Percentiles rank a stretch among this genome's conserved stretches.
Evolutionary conservation across 1,140 invertebrate genomes (phyloP).

Genomic region (Euwallacea similis): DNA sequence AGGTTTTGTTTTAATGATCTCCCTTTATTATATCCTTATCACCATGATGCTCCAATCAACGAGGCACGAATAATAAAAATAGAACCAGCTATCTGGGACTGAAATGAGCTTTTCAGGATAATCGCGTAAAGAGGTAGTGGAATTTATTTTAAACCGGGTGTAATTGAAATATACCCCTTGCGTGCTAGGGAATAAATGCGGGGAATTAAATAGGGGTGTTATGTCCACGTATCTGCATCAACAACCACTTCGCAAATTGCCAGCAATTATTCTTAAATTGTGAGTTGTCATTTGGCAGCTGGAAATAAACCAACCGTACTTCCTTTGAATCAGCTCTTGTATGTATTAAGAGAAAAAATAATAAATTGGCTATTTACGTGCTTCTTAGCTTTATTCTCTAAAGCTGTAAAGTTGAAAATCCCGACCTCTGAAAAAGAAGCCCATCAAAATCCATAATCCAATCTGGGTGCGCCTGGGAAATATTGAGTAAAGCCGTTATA

Average conservation of each 20-base stretch:
- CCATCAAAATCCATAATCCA: slow-evolving; percentile 2
- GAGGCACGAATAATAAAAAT: not conserved
- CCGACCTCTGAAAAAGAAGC: not conserved
- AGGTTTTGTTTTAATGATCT: no score
- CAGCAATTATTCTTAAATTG: not conserved
- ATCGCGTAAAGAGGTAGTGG: not conserved
- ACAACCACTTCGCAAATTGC: slow-evolving; percentile 3
- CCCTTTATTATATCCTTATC: not conserved
- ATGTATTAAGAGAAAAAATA: no score
- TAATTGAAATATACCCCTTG: slow-evolving; percentile 1
- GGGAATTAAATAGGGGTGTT: slow-evolving; percentile 5
- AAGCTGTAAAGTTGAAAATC: not conserved
- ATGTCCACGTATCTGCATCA: not conserved
- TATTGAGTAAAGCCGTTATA: slow-evolving; percentile 1
- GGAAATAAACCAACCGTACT: no score
- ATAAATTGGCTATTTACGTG: not conserved
- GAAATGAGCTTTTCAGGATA: not conserved
- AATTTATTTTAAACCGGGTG: not conserved
- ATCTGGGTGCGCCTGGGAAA: not conserved
- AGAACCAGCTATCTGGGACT: not conserved
- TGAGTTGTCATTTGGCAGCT: not conserved
- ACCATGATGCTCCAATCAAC: not conserved
- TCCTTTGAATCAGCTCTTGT: no score
- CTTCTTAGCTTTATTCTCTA: not conserved
- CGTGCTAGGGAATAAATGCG: slow-evolving; percentile 5